A percentile compares a stretch with the other conserved stretches of the same genome.
Evolutionary conservation across 2,797 vertebrate species (phyloP).

Genomic region (Menidia menidia): DNA sequence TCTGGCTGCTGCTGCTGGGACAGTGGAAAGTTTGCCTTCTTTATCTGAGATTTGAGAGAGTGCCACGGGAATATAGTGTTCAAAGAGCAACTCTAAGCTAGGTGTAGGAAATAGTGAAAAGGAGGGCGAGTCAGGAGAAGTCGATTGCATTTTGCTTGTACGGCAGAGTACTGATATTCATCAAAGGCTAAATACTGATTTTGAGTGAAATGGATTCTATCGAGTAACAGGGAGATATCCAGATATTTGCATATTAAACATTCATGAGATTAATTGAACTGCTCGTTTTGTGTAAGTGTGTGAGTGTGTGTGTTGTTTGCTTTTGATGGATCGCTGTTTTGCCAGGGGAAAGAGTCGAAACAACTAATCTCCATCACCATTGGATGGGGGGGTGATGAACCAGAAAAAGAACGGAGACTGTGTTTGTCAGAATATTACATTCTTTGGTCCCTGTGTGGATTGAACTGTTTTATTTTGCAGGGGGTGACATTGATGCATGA

Average conservation of each 20-base stretch:
- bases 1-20: slow-evolving; percentile 66
- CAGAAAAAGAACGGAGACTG: background rate
- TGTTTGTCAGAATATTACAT: slow-evolving; percentile 1
- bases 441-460: background rate
- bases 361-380: slow-evolving; percentile 13
- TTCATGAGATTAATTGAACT: slow-evolving; percentile 66
- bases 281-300: slow-evolving; percentile 31
- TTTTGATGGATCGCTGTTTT: slow-evolving; percentile 8
- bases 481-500: slow-evolving; percentile 12
- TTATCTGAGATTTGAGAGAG: slow-evolving; percentile 26
- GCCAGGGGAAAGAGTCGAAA: slow-evolving; percentile 22
- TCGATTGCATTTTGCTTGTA: slow-evolving; percentile 60
- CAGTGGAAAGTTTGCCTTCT: slow-evolving; percentile 49
- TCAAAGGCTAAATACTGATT: slow-evolving; percentile 58
- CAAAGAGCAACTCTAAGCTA: slow-evolving; percentile 55
- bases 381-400: slow-evolving; percentile 14
- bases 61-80: background rate
- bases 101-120: slow-evolving; percentile 37
- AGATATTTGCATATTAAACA: slow-evolving; percentile 66
- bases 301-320: background rate
- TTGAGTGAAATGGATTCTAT: slow-evolving; percentile 29
- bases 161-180: slow-evolving; percentile 52
- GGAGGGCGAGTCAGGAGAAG: slow-evolving; percentile 31
- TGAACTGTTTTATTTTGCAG: background rate
- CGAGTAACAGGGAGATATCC: slow-evolving; percentile 43